phyloP scores from a whole-genome alignment of 2,113 vertebrate genomes.

The Dipodomys ordii region DNA sequence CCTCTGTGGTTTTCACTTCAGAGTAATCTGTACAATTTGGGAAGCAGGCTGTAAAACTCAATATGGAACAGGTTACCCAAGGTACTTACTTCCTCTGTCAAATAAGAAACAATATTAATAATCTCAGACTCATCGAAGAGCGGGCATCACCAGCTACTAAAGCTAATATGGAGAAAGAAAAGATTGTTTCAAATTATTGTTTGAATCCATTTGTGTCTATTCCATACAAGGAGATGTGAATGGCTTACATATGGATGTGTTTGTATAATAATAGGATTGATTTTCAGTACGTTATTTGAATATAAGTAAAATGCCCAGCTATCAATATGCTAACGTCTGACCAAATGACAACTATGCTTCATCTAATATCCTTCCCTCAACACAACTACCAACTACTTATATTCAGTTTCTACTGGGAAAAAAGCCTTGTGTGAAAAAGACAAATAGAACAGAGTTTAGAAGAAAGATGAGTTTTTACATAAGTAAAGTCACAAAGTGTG shows the following conservation, averaged over 20 bases:
- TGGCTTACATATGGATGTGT: slow-evolving; percentile 3
- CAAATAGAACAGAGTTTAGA: slow-evolving; percentile 60
- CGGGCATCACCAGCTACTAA: slow-evolving; percentile 69
- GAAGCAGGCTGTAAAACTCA: slow-evolving; percentile 86
- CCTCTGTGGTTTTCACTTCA: slow-evolving; percentile 87
- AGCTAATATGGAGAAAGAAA: slow-evolving; percentile 61
- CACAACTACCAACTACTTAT: slow-evolving; percentile 72
- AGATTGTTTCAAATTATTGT: slow-evolving; percentile 4
- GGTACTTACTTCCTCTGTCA: slow-evolving; percentile 86
- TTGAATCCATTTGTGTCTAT: neutral
- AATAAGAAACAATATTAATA: slow-evolving; percentile 82
- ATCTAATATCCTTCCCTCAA: slow-evolving; percentile 68
- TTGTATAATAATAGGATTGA: neutral
- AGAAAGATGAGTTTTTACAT: slow-evolving; percentile 55
- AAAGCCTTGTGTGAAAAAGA: slow-evolving; percentile 70
- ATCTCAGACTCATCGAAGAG: slow-evolving; percentile 72
- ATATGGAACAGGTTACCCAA: slow-evolving; percentile 88
- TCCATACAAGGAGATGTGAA: neutral
- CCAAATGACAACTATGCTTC: slow-evolving; percentile 58
- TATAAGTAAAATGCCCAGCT: slow-evolving; percentile 76
- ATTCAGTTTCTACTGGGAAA: slow-evolving; percentile 67
- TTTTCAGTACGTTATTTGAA: slow-evolving; percentile 59
- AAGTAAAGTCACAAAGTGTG: slow-evolving; percentile 31
- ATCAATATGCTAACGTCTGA: slow-evolving; percentile 74
- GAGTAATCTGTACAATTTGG: slow-evolving; percentile 89